Percentiles rank a stretch among this genome's conserved stretches.
Conservation (phyloP, 53 echinoderm and acorn worm species). For the Mesocentrotus franciscanus region DNA sequence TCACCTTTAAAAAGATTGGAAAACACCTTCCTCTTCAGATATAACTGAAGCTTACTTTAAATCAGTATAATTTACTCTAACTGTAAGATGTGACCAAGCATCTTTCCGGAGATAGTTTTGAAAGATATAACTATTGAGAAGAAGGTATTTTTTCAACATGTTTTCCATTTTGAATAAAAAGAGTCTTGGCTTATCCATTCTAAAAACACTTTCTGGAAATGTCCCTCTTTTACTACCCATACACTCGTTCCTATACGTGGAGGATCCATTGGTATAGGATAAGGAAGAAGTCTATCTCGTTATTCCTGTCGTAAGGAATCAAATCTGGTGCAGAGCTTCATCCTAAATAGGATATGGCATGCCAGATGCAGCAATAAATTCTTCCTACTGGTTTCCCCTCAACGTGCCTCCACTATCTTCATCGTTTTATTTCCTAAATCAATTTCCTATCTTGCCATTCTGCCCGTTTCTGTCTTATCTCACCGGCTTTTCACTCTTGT, state of each 20-base stretch:
- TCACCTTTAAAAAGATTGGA: too few relatives aligned
- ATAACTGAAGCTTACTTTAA: too few relatives aligned
- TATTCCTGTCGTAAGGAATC: background rate
- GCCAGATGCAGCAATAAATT: slow-evolving; percentile 45
- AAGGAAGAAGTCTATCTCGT: background rate
- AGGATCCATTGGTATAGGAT: background rate
- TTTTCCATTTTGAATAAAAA: background rate
- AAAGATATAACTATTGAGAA: background rate
- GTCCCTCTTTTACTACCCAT: background rate
- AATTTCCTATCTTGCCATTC: background rate
- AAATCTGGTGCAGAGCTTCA: background rate
- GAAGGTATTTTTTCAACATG: background rate
- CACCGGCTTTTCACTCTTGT: background rate
- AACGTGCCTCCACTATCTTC: background rate
- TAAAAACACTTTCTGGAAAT: background rate
- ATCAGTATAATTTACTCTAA: too few relatives aligned
- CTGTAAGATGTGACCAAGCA: too few relatives aligned
- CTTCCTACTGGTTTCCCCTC: background rate
- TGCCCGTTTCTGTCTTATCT: background rate
- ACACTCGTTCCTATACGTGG: background rate
- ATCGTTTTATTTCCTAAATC: slow-evolving; percentile 11
- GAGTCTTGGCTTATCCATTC: background rate
- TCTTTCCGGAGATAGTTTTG: too few relatives aligned
- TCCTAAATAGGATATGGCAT: slow-evolving; percentile 19
- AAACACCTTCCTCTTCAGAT: too few relatives aligned